Conservation (phyloP, 2,113 vertebrate genomes). For the Labrus mixtus region DNA sequence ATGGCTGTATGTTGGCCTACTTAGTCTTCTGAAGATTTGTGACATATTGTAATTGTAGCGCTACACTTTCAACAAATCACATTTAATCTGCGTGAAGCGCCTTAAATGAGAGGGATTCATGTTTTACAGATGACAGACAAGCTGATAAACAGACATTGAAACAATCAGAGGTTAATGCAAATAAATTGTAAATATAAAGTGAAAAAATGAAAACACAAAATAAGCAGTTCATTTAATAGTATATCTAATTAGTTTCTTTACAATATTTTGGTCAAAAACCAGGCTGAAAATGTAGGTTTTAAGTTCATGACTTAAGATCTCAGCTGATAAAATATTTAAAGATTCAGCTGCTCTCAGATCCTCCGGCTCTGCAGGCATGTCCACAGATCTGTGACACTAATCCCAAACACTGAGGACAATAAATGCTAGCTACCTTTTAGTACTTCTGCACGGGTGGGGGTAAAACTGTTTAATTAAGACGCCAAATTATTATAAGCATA, state of each 20-base stretch:
- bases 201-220: not conserved
- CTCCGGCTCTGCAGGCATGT: not conserved
- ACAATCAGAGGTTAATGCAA: not conserved
- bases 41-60: not conserved
- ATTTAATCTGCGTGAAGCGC: not conserved
- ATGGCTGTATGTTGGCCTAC: not conserved
- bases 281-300: not conserved
- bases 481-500: too few species aligned
- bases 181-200: not conserved
- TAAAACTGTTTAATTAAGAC: too few species aligned
- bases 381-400: not conserved
- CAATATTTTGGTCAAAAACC: not conserved
- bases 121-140: not conserved
- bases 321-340: not conserved
- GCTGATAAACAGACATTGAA: not conserved
- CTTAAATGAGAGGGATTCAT: not conserved
- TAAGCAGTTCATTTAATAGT: not conserved
- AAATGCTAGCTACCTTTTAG: too few species aligned
- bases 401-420: too few species aligned
- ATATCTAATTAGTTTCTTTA: not conserved
- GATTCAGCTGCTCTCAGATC: constrained; percentile 1
- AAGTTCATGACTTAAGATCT: constrained; percentile 1
- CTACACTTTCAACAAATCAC: not conserved
- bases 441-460: too few species aligned
- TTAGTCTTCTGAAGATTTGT: too few species aligned